Evolutionary conservation across 2,888 invertebrate species (phyloP).

Genomic region (Apotomis capreana): DNA sequence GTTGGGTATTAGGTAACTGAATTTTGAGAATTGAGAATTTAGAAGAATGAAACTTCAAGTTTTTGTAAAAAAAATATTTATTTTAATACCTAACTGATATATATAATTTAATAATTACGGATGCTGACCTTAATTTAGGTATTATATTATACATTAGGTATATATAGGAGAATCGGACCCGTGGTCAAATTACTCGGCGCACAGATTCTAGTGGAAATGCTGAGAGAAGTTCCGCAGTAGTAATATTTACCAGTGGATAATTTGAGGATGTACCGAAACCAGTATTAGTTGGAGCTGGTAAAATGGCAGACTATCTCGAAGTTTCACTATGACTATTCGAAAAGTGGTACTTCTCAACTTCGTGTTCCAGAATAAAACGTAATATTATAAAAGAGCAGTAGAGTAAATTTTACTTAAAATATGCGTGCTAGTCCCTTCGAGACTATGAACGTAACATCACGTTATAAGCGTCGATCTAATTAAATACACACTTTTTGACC

Average conservation of each 20-base stretch:
- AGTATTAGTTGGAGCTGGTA: constrained; percentile 23
- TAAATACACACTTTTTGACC: no score
- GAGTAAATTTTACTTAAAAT: neutral
- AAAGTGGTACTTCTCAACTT: constrained; percentile 31
- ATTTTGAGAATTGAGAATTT: no score
- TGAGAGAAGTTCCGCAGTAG: constrained; percentile 1
- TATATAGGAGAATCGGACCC: neutral
- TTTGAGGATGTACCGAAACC: constrained; percentile 15
- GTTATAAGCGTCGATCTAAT: no score
- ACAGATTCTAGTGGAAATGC: constrained; percentile 14
- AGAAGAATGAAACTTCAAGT: no score
- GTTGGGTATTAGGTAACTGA: no score
- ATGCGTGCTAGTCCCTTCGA: no score
- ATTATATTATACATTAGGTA: neutral
- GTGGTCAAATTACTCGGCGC: constrained; percentile 10
- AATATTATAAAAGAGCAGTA: constrained; percentile 16
- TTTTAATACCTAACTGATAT: no score
- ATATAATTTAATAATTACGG: no score
- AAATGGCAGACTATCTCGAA: constrained; percentile 21
- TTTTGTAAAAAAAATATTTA: no score
- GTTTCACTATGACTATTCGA: constrained; percentile 23
- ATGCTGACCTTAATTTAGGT: no score
- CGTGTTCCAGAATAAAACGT: constrained; percentile 9
- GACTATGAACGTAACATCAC: no score
- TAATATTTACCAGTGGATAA: constrained; percentile 16